Evolutionary conservation across 2,888 invertebrate genomes (phyloP), one percentile per base, ranked within the genome.

Genomic region (Lasioglossum zephyrum): DNA sequence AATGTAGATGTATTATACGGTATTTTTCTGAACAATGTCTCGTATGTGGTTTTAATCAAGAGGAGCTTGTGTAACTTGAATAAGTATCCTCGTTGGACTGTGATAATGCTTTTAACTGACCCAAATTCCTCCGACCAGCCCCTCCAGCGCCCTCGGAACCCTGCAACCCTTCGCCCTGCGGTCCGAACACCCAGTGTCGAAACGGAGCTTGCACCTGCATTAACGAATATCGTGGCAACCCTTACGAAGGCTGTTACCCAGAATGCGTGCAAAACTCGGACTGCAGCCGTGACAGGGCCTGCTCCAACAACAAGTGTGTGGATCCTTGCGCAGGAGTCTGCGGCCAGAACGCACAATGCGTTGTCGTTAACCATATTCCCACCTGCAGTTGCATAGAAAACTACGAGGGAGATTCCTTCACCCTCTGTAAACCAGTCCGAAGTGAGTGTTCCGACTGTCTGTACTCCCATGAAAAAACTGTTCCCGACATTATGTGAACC

Each of bases 301-400:
- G 98, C 93, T 95, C 97, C 53, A 96, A 97, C 89, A 97, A 97
- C 86, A 98, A 98, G 95, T 98, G 98, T 93, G 95, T 96, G 36
- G 97, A 98, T 95, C 98, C 98, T 8, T 98, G 98, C 91, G 96
- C 96, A 31, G 97, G 97, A 89, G 97, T 97, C 92, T 98, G 98
- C 93, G 98, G 98, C 22, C 95, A 96, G 78, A 97, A 97, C 93
- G 97, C 98, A 2, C 96, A 97, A 84, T 98, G 98, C 93, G 96
- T 96, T 91, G 97, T 97, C 31, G 96, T 97, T 77, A 98, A 98
- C 93, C 98, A 96, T 89, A 95, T 96, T 70, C 96, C 97, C 4
- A 96, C 96, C 84, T 97, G 97, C 90, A 95, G 95, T 89, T 97
- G 97, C 91, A 94, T 95, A 44, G 91, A 95, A 18, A 95, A 95